phyloP scores from a whole-genome alignment of 2,113 vertebrate species.

The Rhynchopsitta pachyrhyncha region DNA sequence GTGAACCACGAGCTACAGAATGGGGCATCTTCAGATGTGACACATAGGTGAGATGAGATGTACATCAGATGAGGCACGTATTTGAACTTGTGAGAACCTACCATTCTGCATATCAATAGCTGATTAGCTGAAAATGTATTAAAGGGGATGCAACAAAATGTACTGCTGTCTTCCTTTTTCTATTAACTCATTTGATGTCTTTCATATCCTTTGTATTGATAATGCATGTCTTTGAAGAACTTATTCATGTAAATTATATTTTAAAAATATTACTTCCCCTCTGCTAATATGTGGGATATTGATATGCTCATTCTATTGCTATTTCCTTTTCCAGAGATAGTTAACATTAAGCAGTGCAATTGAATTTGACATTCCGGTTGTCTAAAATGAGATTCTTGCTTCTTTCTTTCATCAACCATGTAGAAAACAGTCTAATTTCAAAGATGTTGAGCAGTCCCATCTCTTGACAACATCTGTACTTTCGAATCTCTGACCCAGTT shows the following conservation, averaged over 20 bases:
- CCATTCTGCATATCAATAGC: neutral
- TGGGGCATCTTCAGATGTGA: neutral
- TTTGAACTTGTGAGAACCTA: neutral
- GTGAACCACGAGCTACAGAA: neutral
- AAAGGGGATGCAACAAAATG: constrained; percentile 9
- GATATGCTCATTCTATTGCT: neutral
- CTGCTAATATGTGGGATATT: neutral
- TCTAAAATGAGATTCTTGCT: neutral
- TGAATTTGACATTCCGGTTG: neutral
- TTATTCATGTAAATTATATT: constrained; percentile 22
- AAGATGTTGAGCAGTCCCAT: neutral
- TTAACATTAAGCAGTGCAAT: neutral
- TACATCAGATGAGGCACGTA: neutral
- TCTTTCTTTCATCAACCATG: neutral
- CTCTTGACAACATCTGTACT: neutral
- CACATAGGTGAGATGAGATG: too few species aligned
- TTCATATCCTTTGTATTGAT: constrained; percentile 6
- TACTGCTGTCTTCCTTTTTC: neutral
- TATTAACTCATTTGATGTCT: neutral
- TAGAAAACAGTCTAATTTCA: neutral
- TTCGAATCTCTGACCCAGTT: neutral
- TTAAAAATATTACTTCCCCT: constrained; percentile 25
- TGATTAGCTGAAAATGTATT: constrained; percentile 23
- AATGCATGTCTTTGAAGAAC: neutral
- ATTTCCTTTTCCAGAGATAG: neutral